phyloP scores from a whole-genome alignment of 1,140 invertebrate species.

The Diorhabda carinulata region DNA sequence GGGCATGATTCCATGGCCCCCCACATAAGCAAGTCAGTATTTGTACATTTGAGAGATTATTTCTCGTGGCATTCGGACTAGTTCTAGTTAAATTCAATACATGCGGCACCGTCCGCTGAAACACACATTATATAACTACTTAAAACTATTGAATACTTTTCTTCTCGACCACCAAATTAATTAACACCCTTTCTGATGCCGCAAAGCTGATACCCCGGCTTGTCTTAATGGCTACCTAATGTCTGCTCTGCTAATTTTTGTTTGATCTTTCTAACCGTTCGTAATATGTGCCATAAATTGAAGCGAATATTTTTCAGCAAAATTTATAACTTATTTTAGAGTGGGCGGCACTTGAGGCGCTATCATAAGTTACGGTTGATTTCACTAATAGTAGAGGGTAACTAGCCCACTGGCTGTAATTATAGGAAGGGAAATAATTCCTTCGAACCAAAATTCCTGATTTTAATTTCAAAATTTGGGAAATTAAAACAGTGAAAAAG shows the following conservation, averaged over 20 bases:
- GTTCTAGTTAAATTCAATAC: too few relatives aligned
- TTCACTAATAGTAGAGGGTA: not conserved
- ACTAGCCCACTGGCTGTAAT: not conserved
- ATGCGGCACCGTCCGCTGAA: too few relatives aligned
- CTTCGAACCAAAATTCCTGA: not conserved
- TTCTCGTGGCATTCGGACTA: too few relatives aligned
- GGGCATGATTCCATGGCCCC: too few relatives aligned
- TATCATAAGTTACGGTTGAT: not conserved
- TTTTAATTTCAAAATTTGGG: not conserved
- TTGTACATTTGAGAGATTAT: too few relatives aligned
- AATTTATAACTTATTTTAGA: conserved; percentile 3
- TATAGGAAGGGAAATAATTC: not conserved
- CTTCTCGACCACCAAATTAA: too few relatives aligned
- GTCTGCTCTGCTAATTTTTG: not conserved
- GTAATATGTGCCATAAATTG: not conserved
- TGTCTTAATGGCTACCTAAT: not conserved
- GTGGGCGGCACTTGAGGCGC: conserved; percentile 1
- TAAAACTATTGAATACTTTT: too few relatives aligned
- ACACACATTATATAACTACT: too few relatives aligned
- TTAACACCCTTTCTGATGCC: too few relatives aligned
- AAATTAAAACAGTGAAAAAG: too few relatives aligned
- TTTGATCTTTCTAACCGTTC: not conserved
- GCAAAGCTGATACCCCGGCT: too few relatives aligned
- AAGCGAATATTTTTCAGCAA: not conserved
- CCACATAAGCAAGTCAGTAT: too few relatives aligned